phyloP scores from a whole-genome alignment of 2,113 vertebrate genomes.

The Megaleporinus macrocephalus region DNA sequence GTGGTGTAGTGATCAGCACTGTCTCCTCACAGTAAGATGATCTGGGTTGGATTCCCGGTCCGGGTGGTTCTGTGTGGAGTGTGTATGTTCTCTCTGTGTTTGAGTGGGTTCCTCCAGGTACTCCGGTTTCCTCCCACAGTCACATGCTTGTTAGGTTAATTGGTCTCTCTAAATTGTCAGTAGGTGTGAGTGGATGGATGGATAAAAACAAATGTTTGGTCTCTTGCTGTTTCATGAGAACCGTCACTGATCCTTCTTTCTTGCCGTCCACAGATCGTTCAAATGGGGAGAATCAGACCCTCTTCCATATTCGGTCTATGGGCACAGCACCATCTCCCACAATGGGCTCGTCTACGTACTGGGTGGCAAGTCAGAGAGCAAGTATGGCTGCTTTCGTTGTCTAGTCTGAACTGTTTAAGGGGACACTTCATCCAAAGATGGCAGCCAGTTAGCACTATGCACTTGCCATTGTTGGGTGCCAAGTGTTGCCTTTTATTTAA shows the following conservation, averaged over 20 bases:
- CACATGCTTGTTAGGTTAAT: too few relatives aligned
- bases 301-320: constrained; percentile 89
- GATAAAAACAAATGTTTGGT: too few relatives aligned
- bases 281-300: constrained; percentile 97
- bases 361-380: constrained; percentile 91
- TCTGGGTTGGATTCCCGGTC: too few relatives aligned
- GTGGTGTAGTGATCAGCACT: too few relatives aligned
- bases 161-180: too few relatives aligned
- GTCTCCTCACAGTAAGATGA: too few relatives aligned
- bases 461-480: background rate
- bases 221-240: background rate
- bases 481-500: background rate
- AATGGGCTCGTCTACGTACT: constrained; percentile 89
- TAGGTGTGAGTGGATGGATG: too few relatives aligned
- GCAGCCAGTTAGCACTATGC: background rate
- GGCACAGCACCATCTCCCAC: constrained; percentile 86
- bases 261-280: constrained; percentile 84
- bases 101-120: too few relatives aligned
- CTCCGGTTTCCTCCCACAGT: too few relatives aligned
- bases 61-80: too few relatives aligned
- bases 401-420: too few relatives aligned
- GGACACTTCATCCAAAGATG: background rate
- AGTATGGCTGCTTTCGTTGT: constrained; percentile 72
- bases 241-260: background rate
- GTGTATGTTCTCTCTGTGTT: too few relatives aligned